Conservation (phyloP, 2,797 vertebrate genomes). For the Apogon talboti region DNA sequence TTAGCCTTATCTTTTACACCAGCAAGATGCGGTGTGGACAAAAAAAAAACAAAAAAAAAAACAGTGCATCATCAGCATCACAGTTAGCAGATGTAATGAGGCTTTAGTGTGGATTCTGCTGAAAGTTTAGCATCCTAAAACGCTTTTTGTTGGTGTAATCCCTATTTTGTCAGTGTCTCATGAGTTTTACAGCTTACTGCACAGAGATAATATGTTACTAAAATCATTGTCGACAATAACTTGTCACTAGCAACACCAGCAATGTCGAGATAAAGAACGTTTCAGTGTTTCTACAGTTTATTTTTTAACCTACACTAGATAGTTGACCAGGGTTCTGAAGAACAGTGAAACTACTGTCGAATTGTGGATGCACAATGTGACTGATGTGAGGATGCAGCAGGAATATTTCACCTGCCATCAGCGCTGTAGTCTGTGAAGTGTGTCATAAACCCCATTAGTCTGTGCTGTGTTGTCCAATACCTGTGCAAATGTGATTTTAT, state of each 20-base stretch:
- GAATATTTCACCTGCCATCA: slow-evolving; percentile 36
- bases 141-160: slow-evolving; percentile 34
- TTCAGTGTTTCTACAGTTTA: background rate
- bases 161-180: slow-evolving; percentile 4
- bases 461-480: slow-evolving; percentile 34
- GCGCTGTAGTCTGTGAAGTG: slow-evolving; percentile 37
- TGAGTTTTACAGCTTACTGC: slow-evolving; percentile 25
- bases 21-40: slow-evolving; percentile 47
- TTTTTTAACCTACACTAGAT: background rate
- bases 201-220: slow-evolving; percentile 12
- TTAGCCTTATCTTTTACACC: slow-evolving; percentile 72
- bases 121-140: slow-evolving; percentile 41
- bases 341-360: background rate
- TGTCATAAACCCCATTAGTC: slow-evolving; percentile 57
- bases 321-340: slow-evolving; percentile 1
- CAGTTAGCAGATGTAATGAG: slow-evolving; percentile 56
- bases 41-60: slow-evolving; percentile 14
- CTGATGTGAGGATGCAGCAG: slow-evolving; percentile 23
- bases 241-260: background rate
- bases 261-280: slow-evolving; percentile 16
- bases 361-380: slow-evolving; percentile 18
- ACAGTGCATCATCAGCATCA: slow-evolving; percentile 34
- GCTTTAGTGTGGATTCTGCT: slow-evolving; percentile 51
- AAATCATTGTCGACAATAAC: background rate
- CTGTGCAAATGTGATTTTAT: slow-evolving; percentile 62